These are phyloP conservation scores for Gerris lacustris DNA, from an alignment of 2,888 invertebrate genomes.

Conservation along the genomic window DNA sequence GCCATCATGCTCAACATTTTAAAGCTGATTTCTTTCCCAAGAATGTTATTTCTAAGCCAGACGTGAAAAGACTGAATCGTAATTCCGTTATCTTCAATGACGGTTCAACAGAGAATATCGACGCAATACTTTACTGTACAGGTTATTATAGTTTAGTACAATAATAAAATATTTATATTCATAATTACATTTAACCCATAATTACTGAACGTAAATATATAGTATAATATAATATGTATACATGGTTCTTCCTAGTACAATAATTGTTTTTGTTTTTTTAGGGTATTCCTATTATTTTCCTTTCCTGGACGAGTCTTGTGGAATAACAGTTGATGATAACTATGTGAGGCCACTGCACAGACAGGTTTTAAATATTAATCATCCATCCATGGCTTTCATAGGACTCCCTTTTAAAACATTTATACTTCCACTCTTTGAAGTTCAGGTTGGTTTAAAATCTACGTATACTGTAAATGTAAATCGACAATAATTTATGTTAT, in stretches of 20 bases:
- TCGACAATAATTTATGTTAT: too few relatives aligned
- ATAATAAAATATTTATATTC: too few relatives aligned
- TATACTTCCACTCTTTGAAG: constrained; percentile 19
- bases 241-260: too few relatives aligned
- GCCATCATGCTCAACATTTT: constrained; percentile 26
- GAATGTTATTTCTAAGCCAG: constrained; percentile 44
- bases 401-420: constrained; percentile 58
- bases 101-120: constrained; percentile 45
- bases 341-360: constrained; percentile 76
- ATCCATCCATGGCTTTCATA: constrained; percentile 68
- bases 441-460: constrained; percentile 42
- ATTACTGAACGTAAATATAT: too few relatives aligned
- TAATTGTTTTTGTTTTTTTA: constrained; percentile 32
- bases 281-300: constrained; percentile 67
- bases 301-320: constrained; percentile 57
- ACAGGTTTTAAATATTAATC: constrained; percentile 67
- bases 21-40: constrained; percentile 36
- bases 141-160: constrained; percentile 37
- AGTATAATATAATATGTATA: too few relatives aligned
- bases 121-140: constrained; percentile 58
- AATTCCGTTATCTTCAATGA: constrained; percentile 48
- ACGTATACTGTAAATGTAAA: too few relatives aligned
- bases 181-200: too few relatives aligned
- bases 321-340: constrained; percentile 59
- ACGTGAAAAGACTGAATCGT: constrained; percentile 27